These are phyloP conservation scores for Oceanodroma leucorhoa DNA, from an alignment of 2,797 vertebrate genomes.

Conservation along the genomic window DNA sequence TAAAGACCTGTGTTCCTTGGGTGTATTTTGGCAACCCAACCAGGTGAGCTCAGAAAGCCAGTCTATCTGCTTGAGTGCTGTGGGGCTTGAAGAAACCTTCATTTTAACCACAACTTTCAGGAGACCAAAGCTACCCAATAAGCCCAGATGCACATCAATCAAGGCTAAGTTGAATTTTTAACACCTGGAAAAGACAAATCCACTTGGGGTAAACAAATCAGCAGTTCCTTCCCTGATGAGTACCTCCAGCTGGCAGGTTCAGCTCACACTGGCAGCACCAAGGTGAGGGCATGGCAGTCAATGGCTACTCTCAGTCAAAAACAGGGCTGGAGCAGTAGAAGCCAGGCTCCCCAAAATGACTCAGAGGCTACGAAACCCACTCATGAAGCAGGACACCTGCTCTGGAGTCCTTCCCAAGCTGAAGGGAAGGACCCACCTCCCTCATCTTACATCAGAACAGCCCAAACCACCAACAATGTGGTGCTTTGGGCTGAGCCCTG, in stretches of 20 bases:
- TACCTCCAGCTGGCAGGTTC: neutral
- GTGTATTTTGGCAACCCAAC: neutral
- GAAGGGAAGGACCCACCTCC: neutral
- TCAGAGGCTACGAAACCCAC: neutral
- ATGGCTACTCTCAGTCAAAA: neutral
- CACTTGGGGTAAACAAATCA: neutral
- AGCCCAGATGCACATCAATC: neutral
- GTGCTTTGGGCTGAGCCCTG: neutral
- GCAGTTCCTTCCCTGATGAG: neutral
- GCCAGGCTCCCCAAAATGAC: neutral
- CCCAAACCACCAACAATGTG: accelerated
- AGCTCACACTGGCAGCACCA: neutral
- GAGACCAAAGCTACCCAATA: neutral
- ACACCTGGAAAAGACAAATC: neutral
- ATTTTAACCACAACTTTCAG: neutral
- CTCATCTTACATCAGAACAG: neutral
- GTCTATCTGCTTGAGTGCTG: neutral
- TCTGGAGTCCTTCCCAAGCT: neutral
- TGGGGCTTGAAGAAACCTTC: neutral
- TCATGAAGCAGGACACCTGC: neutral
- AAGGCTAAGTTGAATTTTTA: neutral
- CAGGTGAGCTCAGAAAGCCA: neutral
- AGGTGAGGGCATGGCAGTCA: neutral
- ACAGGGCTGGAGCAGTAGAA: neutral
- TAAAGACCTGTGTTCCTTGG: accelerated